Percentiles rank a stretch among this genome's conserved stretches.
These are phyloP conservation scores for Apolygus lucorum DNA, from an alignment of 1,140 invertebrate genomes.

Conservation along the genomic window DNA sequence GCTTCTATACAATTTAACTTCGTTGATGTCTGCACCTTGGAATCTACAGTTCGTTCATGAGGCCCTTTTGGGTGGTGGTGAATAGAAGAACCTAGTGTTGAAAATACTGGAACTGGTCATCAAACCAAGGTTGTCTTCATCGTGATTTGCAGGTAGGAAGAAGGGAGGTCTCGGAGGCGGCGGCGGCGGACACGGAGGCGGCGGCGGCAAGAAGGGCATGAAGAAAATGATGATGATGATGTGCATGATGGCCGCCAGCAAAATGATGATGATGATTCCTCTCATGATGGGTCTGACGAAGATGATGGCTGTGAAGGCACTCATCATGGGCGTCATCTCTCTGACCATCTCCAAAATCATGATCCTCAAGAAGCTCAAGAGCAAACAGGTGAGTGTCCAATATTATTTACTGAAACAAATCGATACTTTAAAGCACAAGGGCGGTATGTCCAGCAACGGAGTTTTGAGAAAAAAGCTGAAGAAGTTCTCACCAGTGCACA, in stretches of 20 bases:
- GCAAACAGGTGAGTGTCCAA: background rate
- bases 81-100: too few species aligned
- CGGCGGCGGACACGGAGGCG: slow-evolving; percentile 26
- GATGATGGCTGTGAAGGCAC: slow-evolving; percentile 34
- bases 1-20: too few species aligned
- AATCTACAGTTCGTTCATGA: too few species aligned
- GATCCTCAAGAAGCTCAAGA: slow-evolving; percentile 33
- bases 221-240: slow-evolving; percentile 37
- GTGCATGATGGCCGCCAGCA: slow-evolving; percentile 33
- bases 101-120: too few species aligned
- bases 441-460: too few species aligned
- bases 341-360: slow-evolving; percentile 34
- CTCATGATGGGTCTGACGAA: slow-evolving; percentile 33
- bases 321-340: slow-evolving; percentile 32
- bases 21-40: too few species aligned
- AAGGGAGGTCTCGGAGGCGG: slow-evolving; percentile 26
- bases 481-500: too few species aligned
- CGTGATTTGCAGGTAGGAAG: slow-evolving; percentile 32
- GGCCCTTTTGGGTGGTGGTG: too few species aligned
- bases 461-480: too few species aligned
- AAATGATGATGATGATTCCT: slow-evolving; percentile 32
- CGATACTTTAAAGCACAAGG: too few species aligned
- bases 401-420: too few species aligned
- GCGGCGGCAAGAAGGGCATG: slow-evolving; percentile 32
- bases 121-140: too few species aligned